Conservation (phyloP, 2,888 invertebrate genomes). For the Sinohyriopsis cumingii region DNA sequence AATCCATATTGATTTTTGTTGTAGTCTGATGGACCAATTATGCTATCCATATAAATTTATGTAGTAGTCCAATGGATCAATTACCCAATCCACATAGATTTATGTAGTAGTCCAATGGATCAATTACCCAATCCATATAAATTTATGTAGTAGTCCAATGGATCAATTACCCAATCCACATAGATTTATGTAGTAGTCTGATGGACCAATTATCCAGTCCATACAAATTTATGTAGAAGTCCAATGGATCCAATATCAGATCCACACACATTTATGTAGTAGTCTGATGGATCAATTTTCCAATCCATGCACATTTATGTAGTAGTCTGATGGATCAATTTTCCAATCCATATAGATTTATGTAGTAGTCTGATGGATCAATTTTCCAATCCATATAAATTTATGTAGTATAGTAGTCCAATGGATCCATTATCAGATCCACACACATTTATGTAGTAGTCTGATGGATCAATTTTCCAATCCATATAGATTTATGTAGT, state of each 20-base stretch:
- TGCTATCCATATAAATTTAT: conserved; percentile 28
- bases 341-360: no score
- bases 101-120: no score
- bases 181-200: no score
- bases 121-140: conserved; percentile 23
- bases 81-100: no score
- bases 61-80: conserved; percentile 23
- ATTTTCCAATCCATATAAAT: conserved; percentile 27
- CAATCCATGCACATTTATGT: conserved; percentile 29
- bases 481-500: conserved; percentile 38
- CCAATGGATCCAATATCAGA: not conserved
- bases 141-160: conserved; percentile 33
- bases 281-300: not conserved
- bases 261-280: no score
- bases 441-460: no score
- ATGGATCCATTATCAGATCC: no score
- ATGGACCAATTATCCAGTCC: conserved; percentile 9
- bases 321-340: conserved; percentile 21
- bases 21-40: no score
- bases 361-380: no score
- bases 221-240: conserved; percentile 36
- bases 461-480: conserved; percentile 1
- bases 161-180: no score
- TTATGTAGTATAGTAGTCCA: conserved; percentile 38
- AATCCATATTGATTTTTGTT: conserved; percentile 3